These are phyloP conservation scores for Dipodomys merriami DNA, from an alignment of 2,113 vertebrate species.

Conservation along the genomic window DNA sequence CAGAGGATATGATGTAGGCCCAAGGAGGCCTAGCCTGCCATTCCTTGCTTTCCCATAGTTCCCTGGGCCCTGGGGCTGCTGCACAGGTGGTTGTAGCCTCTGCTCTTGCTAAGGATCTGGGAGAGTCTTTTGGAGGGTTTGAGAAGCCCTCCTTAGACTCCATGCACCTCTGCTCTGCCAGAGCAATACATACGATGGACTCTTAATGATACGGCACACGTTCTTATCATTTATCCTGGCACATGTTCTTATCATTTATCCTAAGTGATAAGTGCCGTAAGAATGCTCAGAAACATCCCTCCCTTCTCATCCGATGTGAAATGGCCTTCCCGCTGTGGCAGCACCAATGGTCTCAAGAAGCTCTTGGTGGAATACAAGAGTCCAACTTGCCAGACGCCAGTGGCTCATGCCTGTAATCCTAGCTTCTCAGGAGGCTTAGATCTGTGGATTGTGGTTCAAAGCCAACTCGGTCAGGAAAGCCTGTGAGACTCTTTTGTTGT, in stretches of 20 bases:
- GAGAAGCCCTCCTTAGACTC: slow-evolving; percentile 11
- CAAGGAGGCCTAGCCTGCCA: neutral
- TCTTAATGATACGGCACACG: neutral
- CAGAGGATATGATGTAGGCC: neutral
- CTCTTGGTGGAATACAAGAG: neutral
- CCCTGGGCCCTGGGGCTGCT: neutral
- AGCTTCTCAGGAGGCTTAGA: no score
- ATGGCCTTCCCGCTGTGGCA: neutral
- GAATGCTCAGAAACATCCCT: neutral
- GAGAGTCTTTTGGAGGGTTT: neutral
- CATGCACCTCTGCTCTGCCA: neutral
- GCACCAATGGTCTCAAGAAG: neutral
- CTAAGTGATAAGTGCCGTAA: neutral
- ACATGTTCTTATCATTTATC: neutral
- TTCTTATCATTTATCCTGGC: slow-evolving; percentile 4
- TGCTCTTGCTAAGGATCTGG: neutral
- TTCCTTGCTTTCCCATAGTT: slow-evolving; percentile 30
- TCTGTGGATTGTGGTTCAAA: no score
- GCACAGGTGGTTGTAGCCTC: neutral
- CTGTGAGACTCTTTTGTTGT: no score
- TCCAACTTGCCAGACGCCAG: no score
- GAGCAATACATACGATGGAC: neutral
- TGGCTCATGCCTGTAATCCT: no score
- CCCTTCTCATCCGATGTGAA: neutral
- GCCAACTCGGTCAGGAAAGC: no score